Evolutionary conservation across 1,140 invertebrate genomes (phyloP).

Genomic region (Maniola jurtina): DNA sequence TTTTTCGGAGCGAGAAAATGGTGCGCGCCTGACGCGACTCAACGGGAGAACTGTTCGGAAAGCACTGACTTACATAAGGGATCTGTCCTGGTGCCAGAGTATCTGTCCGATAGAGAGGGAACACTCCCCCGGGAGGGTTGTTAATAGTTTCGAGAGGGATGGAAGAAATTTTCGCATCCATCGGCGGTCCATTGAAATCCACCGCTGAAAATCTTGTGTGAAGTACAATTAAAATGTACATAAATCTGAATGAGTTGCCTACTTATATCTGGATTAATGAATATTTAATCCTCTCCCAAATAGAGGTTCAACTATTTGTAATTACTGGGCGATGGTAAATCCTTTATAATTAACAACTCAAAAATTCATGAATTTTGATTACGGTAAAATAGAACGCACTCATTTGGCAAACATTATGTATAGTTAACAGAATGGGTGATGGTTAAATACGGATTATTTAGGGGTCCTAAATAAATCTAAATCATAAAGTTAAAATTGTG

Average conservation of each 20-base stretch:
- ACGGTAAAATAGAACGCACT: conserved; percentile 18
- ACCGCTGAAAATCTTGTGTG: conserved; percentile 54
- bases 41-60: conserved; percentile 24
- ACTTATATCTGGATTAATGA: conserved; percentile 41
- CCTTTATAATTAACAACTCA: conserved; percentile 27
- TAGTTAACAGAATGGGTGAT: conserved; percentile 17
- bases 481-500: too few relatives aligned
- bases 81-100: conserved; percentile 58
- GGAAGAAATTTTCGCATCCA: conserved; percentile 57
- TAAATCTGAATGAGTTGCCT: conserved; percentile 53
- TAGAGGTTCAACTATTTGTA: conserved; percentile 24
- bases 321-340: conserved; percentile 18
- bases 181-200: conserved; percentile 46
- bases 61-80: conserved; percentile 76
- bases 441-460: conserved; percentile 19
- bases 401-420: conserved; percentile 23
- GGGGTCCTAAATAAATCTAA: conserved; percentile 8
- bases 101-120: conserved; percentile 53
- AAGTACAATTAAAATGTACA: conserved; percentile 72
- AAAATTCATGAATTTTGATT: conserved; percentile 34
- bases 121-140: conserved; percentile 49
- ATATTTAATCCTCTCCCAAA: conserved; percentile 38
- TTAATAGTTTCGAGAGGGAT: conserved; percentile 54
- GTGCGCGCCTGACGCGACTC: conserved; percentile 40
- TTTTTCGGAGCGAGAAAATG: conserved; percentile 41